A percentile compares a stretch with the other conserved stretches of the same genome.
Conservation (phyloP, 2,888 invertebrate species). For the Limenitis camilla region DNA sequence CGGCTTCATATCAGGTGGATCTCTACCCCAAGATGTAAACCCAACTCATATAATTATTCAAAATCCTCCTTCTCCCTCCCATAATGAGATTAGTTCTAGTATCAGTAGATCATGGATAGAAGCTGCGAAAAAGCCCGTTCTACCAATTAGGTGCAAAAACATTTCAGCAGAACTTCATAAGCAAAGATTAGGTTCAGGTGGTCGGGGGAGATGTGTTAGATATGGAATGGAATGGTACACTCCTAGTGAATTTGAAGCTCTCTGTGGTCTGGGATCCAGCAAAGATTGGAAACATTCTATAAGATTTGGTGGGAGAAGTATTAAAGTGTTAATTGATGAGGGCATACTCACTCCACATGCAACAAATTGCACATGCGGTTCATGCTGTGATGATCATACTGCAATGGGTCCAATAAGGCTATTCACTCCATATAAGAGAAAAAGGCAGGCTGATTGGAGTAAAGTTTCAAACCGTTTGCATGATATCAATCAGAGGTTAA, state of each 20-base stretch:
- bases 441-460: conserved; percentile 71
- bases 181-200: conserved; percentile 90
- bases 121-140: conserved; percentile 85
- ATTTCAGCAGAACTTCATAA: conserved; percentile 95
- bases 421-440: conserved; percentile 94
- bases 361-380: conserved; percentile 95
- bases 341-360: conserved; percentile 94
- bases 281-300: conserved; percentile 98
- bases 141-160: conserved; percentile 87
- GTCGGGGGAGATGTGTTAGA: conserved; percentile 92
- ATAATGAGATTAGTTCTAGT: conserved; percentile 48
- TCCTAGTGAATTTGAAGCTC: conserved; percentile 95
- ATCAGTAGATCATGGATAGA: conserved; percentile 79
- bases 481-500: conserved; percentile 79
- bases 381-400: conserved; percentile 95
- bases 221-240: conserved; percentile 91
- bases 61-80: conserved; percentile 40
- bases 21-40: conserved; percentile 79
- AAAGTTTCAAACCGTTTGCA: conserved; percentile 79
- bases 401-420: conserved; percentile 93
- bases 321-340: conserved; percentile 94
- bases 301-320: conserved; percentile 91
- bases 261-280: conserved; percentile 94
- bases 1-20: conserved; percentile 82
- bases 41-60: conserved; percentile 83